Base-by-base conservation (phyloP, 2,888 invertebrate genomes). In the Caenorhabditis sulstoni region DNA sequence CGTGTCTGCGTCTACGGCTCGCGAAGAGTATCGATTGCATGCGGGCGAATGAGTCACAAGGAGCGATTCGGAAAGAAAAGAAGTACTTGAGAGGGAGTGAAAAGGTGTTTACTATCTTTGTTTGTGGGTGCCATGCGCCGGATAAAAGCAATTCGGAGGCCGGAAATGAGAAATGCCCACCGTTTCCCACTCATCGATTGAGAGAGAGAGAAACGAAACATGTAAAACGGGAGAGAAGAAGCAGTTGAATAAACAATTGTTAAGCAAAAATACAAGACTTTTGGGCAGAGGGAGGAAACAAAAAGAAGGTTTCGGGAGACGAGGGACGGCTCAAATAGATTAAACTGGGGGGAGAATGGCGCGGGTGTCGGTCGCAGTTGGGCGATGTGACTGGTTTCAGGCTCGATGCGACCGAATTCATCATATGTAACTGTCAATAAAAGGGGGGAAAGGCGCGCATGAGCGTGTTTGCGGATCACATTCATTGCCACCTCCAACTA, bases 101-200 rank as follows among this genome's bases (percentile, higher is more conserved):
- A 5, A 37, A 62, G 71, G 57, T 71, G 71, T 71, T 71, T 71
- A 71, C 71, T 62, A 71, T 71, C 71, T 49, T 64, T 71, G 61
- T 64, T 45, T 71, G 62, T 62, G 55, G 35, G 29, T 29, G 29
- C 29, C 29, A 29, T 29, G 29, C 71, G 47, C 22, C 22, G 65
- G 70, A 71, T 71, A 71, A 73, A 73, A 73, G 73, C 59, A 57
- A 59, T 57, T 61, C 50, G 50, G 29, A 49, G 20, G 59, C 64
- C 66, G 74, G 66, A 59, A 61, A 66, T 59, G 59, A 66, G 55
- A 55, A 29, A 66, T 55, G 66, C 29, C 16, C 23, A 58, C 59
- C 45, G 29, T 59, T 66, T 57, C 29, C 57, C 37, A 14, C n/a
- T n/a, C n/a, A 57, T 57, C 44, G 58, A 44, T 59, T 45, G 39